phyloP scores from a whole-genome alignment of 2,888 invertebrate species.

The Hirtodrosophila duncani region DNA sequence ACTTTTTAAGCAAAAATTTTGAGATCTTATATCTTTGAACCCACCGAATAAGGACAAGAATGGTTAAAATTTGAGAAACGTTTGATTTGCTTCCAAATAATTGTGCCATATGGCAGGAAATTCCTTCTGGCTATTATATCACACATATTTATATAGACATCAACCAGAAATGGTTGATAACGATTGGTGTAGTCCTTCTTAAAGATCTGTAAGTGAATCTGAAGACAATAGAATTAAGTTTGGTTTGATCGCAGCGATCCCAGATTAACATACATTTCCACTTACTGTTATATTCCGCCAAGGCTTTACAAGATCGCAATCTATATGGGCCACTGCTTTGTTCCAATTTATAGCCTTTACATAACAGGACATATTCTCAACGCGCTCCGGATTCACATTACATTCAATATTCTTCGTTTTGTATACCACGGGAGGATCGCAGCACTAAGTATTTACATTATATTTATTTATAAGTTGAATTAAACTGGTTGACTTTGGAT shows the following conservation, averaged over 20 bases:
- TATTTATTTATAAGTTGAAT: too few relatives aligned
- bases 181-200: conserved; percentile 13
- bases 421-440: conserved; percentile 1
- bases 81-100: not conserved
- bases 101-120: conserved; percentile 1
- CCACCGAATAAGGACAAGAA: conserved; percentile 13
- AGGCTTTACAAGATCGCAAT: not conserved
- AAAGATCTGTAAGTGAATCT: conserved; percentile 5
- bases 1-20: not conserved
- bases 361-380: conserved; percentile 1
- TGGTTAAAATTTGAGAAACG: conserved; percentile 8
- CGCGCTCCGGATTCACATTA: not conserved
- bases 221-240: not conserved
- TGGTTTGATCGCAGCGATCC: not conserved
- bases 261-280: not conserved
- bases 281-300: conserved; percentile 8
- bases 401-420: conserved; percentile 14
- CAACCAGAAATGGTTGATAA: conserved; percentile 7
- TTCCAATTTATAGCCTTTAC: conserved; percentile 14
- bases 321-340: conserved; percentile 4
- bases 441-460: too few relatives aligned
- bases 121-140: conserved; percentile 3
- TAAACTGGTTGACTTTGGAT: too few relatives aligned
- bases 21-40: too few relatives aligned
- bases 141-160: conserved; percentile 8